phyloP scores from a whole-genome alignment of 2,797 vertebrate species.

The Echeneis naucrates region DNA sequence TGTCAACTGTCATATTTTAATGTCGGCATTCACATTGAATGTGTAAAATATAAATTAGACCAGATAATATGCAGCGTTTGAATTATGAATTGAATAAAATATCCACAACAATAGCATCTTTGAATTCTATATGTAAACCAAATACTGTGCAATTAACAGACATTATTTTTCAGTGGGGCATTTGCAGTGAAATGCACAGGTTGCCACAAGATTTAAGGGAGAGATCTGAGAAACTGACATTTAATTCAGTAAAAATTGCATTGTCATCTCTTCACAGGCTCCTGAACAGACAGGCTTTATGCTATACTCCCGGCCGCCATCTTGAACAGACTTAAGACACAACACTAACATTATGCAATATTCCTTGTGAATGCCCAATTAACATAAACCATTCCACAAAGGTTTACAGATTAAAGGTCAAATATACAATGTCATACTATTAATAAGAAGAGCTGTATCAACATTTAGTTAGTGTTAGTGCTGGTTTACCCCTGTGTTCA shows the following conservation, averaged over 20 bases:
- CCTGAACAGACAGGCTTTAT: too few species aligned
- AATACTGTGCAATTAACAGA: constrained; percentile 31
- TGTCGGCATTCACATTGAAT: background rate
- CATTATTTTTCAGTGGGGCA: constrained; percentile 59
- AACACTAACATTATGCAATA: background rate
- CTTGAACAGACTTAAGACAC: too few species aligned
- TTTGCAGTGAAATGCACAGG: constrained; percentile 51
- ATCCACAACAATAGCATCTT: constrained; percentile 24
- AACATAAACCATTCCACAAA: background rate
- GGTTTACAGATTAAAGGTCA: background rate
- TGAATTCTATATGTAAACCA: too few species aligned
- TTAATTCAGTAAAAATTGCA: background rate
- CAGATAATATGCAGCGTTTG: constrained; percentile 13
- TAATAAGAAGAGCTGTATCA: background rate
- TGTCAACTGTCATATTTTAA: background rate
- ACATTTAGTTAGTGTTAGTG: background rate
- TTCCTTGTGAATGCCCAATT: background rate
- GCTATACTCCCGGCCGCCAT: too few species aligned
- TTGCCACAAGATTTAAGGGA: background rate
- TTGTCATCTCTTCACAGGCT: too few species aligned
- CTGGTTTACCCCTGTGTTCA: background rate
- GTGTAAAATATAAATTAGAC: constrained; percentile 15
- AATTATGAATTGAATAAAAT: constrained; percentile 21
- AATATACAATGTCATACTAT: background rate
- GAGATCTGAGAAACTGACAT: constrained; percentile 12